Conservation (phyloP, 2,113 vertebrate species). For the Morone chrysops region DNA sequence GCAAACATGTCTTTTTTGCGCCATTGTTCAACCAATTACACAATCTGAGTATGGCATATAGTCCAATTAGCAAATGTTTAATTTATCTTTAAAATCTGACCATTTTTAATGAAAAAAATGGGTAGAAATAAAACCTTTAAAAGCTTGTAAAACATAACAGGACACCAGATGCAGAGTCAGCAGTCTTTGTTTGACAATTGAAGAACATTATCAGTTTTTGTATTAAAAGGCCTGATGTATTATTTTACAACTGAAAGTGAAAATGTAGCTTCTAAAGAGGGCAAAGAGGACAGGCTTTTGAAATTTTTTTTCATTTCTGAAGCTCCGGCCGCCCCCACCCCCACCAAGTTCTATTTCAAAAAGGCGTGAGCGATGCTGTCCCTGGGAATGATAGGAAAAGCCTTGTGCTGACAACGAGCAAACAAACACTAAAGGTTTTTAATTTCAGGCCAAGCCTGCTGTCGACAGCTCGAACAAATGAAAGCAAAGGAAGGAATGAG, state of each 20-base stretch:
- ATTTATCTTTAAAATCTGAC: not conserved
- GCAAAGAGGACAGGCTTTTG: not conserved
- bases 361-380: constrained; percentile 43
- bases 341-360: constrained; percentile 21
- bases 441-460: constrained; percentile 72
- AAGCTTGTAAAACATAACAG: not conserved
- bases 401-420: constrained; percentile 69
- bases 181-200: not conserved
- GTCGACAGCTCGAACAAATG: constrained; percentile 76
- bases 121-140: not conserved
- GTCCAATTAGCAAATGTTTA: not conserved
- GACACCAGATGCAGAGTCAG: not conserved
- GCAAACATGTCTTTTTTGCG: not conserved
- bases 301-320: not conserved
- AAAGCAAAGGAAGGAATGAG: constrained; percentile 64
- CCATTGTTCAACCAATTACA: not conserved
- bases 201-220: not conserved
- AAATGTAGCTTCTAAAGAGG: not conserved
- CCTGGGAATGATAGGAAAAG: constrained; percentile 63
- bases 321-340: not conserved
- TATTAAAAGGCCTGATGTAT: not conserved
- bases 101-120: not conserved
- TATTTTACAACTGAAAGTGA: not conserved
- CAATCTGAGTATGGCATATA: not conserved
- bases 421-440: constrained; percentile 78